Percentiles rank a stretch among this genome's conserved stretches.
These are phyloP conservation scores for Physeter macrocephalus DNA, from an alignment of 2,113 vertebrate genomes.

Conservation along the genomic window DNA sequence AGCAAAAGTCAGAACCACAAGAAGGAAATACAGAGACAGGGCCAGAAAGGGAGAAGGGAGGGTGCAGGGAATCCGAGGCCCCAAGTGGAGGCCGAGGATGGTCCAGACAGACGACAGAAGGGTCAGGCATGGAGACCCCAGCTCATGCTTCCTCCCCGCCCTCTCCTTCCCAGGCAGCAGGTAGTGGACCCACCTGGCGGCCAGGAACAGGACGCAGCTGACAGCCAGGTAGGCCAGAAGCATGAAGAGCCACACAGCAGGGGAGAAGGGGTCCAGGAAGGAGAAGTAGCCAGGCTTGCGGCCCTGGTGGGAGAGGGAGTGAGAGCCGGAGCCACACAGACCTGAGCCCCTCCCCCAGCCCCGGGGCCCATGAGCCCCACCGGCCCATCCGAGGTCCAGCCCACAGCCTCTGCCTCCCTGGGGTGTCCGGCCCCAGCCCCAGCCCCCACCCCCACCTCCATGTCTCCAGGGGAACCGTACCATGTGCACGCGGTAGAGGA, in stretches of 20 bases:
- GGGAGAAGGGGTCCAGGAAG: slow-evolving; percentile 95
- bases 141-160: background rate
- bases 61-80: rapidly evolving
- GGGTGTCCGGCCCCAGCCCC: background rate
- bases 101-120: background rate
- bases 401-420: background rate
- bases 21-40: background rate
- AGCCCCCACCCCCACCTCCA: background rate
- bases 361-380: background rate
- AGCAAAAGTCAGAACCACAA: background rate
- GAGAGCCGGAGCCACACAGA: background rate
- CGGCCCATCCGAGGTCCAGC: background rate
- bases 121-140: background rate
- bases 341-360: background rate
- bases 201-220: slow-evolving; percentile 93
- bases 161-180: background rate
- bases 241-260: slow-evolving; percentile 97
- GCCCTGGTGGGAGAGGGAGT: slow-evolving; percentile 78
- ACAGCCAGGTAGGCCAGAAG: slow-evolving; percentile 93
- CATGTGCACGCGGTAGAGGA: slow-evolving; percentile 91
- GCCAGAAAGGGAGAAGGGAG: background rate
- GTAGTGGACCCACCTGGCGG: slow-evolving; percentile 85
- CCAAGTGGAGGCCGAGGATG: rapidly evolving
- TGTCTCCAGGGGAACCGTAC: slow-evolving; percentile 66
- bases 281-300: slow-evolving; percentile 96